These are phyloP conservation scores for Diplodus sargus DNA, from an alignment of 2,797 vertebrate genomes.

Conservation along the genomic window DNA sequence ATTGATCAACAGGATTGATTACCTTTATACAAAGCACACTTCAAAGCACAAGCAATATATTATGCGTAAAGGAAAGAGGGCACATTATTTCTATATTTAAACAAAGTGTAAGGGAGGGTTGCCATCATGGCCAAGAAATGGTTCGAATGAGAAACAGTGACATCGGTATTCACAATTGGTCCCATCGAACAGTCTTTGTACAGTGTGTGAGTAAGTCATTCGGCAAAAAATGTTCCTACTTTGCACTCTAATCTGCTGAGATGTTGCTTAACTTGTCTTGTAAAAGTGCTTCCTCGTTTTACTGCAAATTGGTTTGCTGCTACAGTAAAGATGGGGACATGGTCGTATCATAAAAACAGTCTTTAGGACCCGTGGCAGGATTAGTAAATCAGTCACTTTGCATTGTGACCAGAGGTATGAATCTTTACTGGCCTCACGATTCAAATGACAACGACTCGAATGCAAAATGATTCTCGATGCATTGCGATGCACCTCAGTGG, in stretches of 20 bases:
- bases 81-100: conserved; percentile 19
- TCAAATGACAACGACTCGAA: too few species aligned
- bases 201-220: too few species aligned
- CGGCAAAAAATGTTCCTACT: neutral
- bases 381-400: conserved; percentile 19
- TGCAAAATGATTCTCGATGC: too few species aligned
- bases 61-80: neutral
- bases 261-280: neutral
- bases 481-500: too few species aligned
- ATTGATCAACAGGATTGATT: conserved; percentile 55
- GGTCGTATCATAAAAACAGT: conserved; percentile 17
- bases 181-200: neutral
- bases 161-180: neutral
- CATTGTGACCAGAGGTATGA: neutral
- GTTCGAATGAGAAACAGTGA: neutral
- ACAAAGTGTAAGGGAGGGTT: neutral
- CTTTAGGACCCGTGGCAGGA: neutral
- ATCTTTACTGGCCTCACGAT: too few species aligned
- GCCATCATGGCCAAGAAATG: neutral
- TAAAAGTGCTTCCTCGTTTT: conserved; percentile 26
- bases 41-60: conserved; percentile 37
- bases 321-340: neutral
- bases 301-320: conserved; percentile 35
- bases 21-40: conserved; percentile 39
- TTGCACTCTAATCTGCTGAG: conserved; percentile 7